A percentile compares a stretch with the other conserved stretches of the same genome.
These are phyloP conservation scores for Florisuga fusca DNA, from an alignment of 2,797 vertebrate genomes.

Conservation along the genomic window DNA sequence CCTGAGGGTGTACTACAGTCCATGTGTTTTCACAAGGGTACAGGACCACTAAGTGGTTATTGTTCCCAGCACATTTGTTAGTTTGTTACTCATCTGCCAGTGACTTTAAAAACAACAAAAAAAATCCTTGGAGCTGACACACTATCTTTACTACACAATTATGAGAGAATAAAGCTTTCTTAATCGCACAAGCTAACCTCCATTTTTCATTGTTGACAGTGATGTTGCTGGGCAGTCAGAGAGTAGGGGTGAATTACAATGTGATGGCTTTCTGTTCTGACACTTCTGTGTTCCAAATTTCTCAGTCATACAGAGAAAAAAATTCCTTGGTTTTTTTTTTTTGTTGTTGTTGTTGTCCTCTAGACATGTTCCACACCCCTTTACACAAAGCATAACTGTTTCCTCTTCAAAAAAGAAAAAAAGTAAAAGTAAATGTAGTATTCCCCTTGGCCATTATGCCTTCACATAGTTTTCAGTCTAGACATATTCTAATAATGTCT, in stretches of 20 bases:
- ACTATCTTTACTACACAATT: not conserved
- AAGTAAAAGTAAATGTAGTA: not conserved
- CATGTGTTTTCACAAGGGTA: accelerated
- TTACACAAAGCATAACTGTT: not conserved
- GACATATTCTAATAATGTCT: not conserved
- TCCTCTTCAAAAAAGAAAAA: not conserved
- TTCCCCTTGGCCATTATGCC: not conserved
- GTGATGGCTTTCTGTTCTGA: not conserved
- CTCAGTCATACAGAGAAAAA: not conserved
- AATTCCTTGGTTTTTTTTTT: not conserved
- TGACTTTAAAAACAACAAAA: not conserved
- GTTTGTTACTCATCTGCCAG: not conserved
- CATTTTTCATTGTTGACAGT: not conserved
- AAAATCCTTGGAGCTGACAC: not conserved
- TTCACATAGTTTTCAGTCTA: not conserved
- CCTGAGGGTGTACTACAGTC: not conserved
- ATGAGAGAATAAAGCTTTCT: not conserved
- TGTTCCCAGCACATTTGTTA: not conserved
- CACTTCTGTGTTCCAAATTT: not conserved
- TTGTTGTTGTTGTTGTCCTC: not conserved
- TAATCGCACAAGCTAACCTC: not conserved
- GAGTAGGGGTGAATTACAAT: not conserved
- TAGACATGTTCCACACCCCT: not conserved
- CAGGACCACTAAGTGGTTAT: not conserved
- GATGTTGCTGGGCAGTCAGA: not conserved